These are phyloP conservation scores for Leuctra nigra DNA, from an alignment of 2,888 invertebrate genomes.

Conservation along the genomic window DNA sequence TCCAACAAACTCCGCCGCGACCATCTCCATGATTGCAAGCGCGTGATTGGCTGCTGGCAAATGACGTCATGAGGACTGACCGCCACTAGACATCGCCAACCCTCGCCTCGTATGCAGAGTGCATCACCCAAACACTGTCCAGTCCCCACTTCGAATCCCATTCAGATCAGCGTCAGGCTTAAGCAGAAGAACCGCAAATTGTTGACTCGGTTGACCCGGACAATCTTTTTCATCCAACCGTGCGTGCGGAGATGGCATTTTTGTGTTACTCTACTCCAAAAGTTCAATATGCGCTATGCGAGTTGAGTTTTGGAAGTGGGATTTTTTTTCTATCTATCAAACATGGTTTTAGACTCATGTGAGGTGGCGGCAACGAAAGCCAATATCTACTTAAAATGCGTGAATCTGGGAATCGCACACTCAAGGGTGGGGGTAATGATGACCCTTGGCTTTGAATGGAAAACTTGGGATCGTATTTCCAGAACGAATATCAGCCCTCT, in stretches of 20 bases:
- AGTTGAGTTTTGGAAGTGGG: background rate
- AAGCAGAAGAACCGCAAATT: too few species aligned
- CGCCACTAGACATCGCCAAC: too few species aligned
- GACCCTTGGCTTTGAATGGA: background rate
- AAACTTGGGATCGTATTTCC: background rate
- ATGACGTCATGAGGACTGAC: too few species aligned
- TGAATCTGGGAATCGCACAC: background rate
- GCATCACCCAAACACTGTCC: too few species aligned
- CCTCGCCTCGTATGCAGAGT: too few species aligned
- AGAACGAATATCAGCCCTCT: background rate
- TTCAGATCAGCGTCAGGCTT: too few species aligned
- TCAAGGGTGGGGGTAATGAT: background rate
- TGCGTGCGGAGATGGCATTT: conserved; percentile 19
- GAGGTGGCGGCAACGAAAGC: background rate
- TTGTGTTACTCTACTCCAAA: conserved; percentile 13
- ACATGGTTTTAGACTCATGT: conserved; percentile 1
- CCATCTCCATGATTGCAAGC: too few species aligned
- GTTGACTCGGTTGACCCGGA: conserved; percentile 21
- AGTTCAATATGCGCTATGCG: conserved; percentile 7
- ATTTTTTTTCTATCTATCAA: conserved; percentile 1
- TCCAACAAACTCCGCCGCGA: too few species aligned
- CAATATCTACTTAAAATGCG: conserved; percentile 5
- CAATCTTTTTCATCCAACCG: conserved; percentile 13
- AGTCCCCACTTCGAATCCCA: too few species aligned
- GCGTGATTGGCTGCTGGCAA: too few species aligned